Percentiles rank a stretch among this genome's conserved stretches.
Evolutionary conservation across 2,113 vertebrate species (phyloP).

Genomic region (Platichthys flesus): DNA sequence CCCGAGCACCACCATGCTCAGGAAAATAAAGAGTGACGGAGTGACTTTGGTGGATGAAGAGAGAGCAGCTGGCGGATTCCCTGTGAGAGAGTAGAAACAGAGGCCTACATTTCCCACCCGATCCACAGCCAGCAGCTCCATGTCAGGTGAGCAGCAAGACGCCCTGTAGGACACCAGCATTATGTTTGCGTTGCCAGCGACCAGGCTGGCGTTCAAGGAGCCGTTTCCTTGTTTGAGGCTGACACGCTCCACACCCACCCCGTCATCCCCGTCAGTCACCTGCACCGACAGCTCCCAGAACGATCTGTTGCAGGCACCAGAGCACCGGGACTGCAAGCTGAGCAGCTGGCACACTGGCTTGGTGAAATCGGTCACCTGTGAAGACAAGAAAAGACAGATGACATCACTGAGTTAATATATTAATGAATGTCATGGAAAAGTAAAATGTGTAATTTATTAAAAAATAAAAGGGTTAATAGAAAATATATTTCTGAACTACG

Average conservation of each 20-base stretch:
- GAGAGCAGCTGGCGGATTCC: background rate
- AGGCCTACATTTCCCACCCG: conserved; percentile 69
- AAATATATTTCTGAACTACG: too few species aligned
- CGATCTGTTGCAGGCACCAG: conserved; percentile 37
- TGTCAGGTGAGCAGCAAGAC: conserved; percentile 61
- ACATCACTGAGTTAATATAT: background rate
- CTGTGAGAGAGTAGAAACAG: conserved; percentile 70
- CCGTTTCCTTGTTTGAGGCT: conserved; percentile 63
- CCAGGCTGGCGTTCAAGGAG: conserved; percentile 49
- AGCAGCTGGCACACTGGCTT: conserved; percentile 59
- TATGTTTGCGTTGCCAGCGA: conserved; percentile 17
- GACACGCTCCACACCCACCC: conserved; percentile 63
- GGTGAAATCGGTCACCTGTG: conserved; percentile 68
- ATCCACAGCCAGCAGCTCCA: conserved; percentile 72
- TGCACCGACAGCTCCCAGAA: conserved; percentile 56
- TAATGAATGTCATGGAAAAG: background rate
- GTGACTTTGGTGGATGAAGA: conserved; percentile 21
- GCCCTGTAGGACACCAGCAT: conserved; percentile 65
- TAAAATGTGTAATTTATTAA: too few species aligned
- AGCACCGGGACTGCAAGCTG: conserved; percentile 53
- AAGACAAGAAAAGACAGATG: background rate
- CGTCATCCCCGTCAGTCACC: conserved; percentile 56
- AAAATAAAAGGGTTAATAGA: too few species aligned
- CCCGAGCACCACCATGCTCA: background rate
- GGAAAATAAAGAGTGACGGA: background rate